Conservation (phyloP, 2,113 vertebrate species). For the Archocentrus centrarchus region DNA sequence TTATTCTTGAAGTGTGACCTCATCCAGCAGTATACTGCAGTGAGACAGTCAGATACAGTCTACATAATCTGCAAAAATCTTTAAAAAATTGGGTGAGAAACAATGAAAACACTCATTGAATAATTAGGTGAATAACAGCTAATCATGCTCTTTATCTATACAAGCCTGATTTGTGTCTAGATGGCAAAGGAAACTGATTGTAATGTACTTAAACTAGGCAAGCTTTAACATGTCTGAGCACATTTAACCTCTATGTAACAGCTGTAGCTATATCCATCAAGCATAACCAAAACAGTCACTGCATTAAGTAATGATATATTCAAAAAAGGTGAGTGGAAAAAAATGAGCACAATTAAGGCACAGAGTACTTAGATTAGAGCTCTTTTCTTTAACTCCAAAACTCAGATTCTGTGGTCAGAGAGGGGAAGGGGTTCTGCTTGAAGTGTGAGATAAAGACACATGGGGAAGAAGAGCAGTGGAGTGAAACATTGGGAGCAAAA, state of each 20-base stretch:
- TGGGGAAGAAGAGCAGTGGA: background rate
- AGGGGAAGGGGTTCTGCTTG: background rate
- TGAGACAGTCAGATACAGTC: background rate
- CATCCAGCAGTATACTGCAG: background rate
- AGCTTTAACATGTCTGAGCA: no score
- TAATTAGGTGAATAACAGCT: background rate
- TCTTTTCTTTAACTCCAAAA: no score
- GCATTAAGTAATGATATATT: background rate
- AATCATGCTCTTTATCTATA: background rate
- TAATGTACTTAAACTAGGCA: no score
- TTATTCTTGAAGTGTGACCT: background rate
- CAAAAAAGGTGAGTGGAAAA: background rate
- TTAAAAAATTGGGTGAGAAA: background rate
- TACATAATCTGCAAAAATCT: background rate
- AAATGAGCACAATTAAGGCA: background rate
- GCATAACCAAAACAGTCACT: background rate
- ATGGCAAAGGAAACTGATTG: background rate
- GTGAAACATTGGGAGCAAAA: background rate
- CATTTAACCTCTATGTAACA: no score
- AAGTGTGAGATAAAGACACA: background rate
- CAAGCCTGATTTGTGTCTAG: background rate
- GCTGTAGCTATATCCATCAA: no score
- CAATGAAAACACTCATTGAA: background rate
- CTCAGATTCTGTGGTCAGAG: background rate
- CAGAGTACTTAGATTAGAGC: background rate